Percentiles rank a stretch among this genome's conserved stretches.
phyloP scores from a whole-genome alignment of 2,113 vertebrate genomes.

The Perca flavescens region DNA sequence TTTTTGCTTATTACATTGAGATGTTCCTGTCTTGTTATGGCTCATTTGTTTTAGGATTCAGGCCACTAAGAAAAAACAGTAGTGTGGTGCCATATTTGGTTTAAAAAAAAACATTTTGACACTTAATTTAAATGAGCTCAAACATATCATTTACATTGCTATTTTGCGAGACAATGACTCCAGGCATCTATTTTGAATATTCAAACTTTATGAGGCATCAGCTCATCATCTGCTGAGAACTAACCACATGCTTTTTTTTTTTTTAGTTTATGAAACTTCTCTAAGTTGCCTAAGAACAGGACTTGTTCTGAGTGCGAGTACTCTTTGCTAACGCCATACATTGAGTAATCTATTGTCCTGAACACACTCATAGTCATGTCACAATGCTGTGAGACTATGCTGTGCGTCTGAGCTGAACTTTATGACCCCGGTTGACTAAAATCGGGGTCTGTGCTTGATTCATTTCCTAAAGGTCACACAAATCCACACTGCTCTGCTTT shows the following conservation, averaged over 20 bases:
- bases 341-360: slow-evolving; percentile 57
- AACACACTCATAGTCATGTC: slow-evolving; percentile 39
- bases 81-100: not conserved
- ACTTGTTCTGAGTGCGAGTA: slow-evolving; percentile 25
- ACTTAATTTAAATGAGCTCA: not conserved
- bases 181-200: slow-evolving; percentile 29
- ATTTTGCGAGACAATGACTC: not conserved
- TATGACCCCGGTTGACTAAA: slow-evolving; percentile 38
- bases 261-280: slow-evolving; percentile 26
- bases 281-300: slow-evolving; percentile 1
- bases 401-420: slow-evolving; percentile 35
- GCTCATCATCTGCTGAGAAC: slow-evolving; percentile 5
- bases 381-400: not conserved
- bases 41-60: not conserved
- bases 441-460: slow-evolving; percentile 34
- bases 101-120: not conserved
- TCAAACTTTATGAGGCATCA: not conserved
- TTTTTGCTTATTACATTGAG: not conserved
- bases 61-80: not conserved
- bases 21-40: not conserved
- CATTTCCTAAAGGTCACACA: slow-evolving; percentile 50
- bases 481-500: slow-evolving; percentile 22
- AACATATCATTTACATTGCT: not conserved
- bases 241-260: not conserved
- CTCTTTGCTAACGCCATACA: slow-evolving; percentile 26